These are phyloP conservation scores for Ectemnius lituratus DNA, from an alignment of 2,888 invertebrate species.

Conservation along the genomic window DNA sequence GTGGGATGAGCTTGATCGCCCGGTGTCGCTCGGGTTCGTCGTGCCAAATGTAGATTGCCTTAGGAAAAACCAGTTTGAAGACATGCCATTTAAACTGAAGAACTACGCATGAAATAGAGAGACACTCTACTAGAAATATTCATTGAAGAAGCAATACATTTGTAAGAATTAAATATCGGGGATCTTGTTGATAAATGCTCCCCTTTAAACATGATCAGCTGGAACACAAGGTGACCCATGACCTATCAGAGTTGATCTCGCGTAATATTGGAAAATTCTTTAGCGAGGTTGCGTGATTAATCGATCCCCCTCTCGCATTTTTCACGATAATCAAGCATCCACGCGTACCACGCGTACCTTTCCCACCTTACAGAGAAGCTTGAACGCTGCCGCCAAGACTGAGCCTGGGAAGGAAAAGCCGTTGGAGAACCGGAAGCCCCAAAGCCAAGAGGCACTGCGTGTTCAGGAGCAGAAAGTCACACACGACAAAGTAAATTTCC, in stretches of 20 bases:
- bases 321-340: conserved; percentile 8
- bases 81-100: too few species aligned
- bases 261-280: not conserved
- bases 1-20: not conserved
- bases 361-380: conserved; percentile 61
- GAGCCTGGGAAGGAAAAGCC: conserved; percentile 63
- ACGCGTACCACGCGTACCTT: not conserved
- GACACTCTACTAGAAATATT: too few species aligned
- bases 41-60: too few species aligned
- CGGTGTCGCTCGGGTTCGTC: not conserved
- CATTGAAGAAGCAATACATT: too few species aligned
- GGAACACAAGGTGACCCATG: not conserved
- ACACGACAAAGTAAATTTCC: conserved; percentile 70
- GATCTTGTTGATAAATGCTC: too few species aligned
- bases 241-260: not conserved
- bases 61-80: too few species aligned
- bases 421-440: conserved; percentile 62
- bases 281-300: conserved; percentile 1
- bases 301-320: not conserved
- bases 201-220: not conserved
- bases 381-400: conserved; percentile 64
- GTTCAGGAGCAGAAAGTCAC: conserved; percentile 75
- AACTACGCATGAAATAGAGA: too few species aligned
- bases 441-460: conserved; percentile 67
- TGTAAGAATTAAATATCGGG: too few species aligned